A percentile compares a stretch with the other conserved stretches of the same genome.
Evolutionary conservation across 2,888 invertebrate species (phyloP).

Genomic region (Hydraecia micacea): DNA sequence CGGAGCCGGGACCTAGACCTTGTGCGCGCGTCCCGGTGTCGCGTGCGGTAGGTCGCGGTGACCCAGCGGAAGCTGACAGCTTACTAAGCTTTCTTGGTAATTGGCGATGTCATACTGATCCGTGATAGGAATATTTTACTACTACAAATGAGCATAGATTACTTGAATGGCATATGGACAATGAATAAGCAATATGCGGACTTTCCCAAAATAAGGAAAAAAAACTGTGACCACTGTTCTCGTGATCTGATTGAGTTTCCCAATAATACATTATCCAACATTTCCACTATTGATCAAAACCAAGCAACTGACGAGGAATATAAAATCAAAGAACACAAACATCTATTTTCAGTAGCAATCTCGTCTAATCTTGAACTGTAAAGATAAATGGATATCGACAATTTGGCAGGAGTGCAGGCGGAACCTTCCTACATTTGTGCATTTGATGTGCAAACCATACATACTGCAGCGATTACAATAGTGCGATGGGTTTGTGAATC

Average conservation of each 20-base stretch:
- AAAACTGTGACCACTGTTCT: not conserved
- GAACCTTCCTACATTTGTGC: conserved; percentile 66
- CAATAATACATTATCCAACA: not conserved
- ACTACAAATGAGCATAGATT: conserved; percentile 2
- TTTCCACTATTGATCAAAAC: conserved; percentile 9
- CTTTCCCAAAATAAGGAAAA: not conserved
- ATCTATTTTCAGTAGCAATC: conserved; percentile 19
- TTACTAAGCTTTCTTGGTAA: conserved; percentile 25
- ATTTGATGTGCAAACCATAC: conserved; percentile 36
- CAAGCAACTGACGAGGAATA: not conserved
- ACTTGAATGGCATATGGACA: conserved; percentile 2
- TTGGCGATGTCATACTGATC: conserved; percentile 7
- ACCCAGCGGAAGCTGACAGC: conserved; percentile 39
- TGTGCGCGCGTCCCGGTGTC: conserved; percentile 57
- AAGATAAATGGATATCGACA: conserved; percentile 51
- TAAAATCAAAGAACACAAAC: conserved; percentile 13
- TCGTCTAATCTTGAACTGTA: conserved; percentile 27
- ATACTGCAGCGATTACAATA: conserved; percentile 19
- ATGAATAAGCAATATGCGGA: not conserved
- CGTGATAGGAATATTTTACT: conserved; percentile 13
- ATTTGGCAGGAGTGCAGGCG: conserved; percentile 51
- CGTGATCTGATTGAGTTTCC: not conserved
- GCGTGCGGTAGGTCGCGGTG: conserved; percentile 71
- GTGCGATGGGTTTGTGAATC: conserved; percentile 43
- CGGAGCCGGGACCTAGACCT: conserved; percentile 65